Percentiles rank a stretch among this genome's conserved stretches.
phyloP scores from a whole-genome alignment of 2,888 invertebrate genomes.

The Eupithecia subfuscata region DNA sequence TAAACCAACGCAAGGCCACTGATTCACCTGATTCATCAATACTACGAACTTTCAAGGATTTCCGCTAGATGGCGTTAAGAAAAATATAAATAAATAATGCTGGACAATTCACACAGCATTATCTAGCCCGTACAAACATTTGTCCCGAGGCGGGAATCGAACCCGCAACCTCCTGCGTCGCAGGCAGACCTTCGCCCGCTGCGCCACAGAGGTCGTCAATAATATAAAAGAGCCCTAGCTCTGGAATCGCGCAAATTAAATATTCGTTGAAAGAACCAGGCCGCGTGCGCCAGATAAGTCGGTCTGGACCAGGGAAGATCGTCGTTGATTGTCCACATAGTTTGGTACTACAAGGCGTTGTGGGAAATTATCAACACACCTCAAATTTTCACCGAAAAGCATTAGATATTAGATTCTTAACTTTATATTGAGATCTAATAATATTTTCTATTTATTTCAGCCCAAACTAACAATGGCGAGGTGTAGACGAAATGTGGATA shows the following conservation, averaged over 20 bases:
- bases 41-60: background rate
- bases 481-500: slow-evolving; percentile 97
- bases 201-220: too few relatives aligned
- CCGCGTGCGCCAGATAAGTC: background rate
- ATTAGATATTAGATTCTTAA: too few relatives aligned
- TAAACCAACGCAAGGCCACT: background rate
- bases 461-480: slow-evolving; percentile 97
- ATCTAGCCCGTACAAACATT: too few relatives aligned
- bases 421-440: slow-evolving; percentile 20
- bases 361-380: background rate
- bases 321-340: background rate
- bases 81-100: too few relatives aligned
- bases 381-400: background rate
- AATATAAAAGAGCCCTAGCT: background rate
- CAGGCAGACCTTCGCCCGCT: too few relatives aligned
- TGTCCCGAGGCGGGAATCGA: too few relatives aligned
- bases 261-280: background rate
- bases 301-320: background rate
- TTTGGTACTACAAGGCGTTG: background rate
- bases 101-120: too few relatives aligned
- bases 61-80: background rate
- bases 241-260: background rate
- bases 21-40: background rate
- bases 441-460: slow-evolving; percentile 79
- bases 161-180: too few relatives aligned